Conservation (phyloP, 2,797 vertebrate species). For the Taeniopygia guttata region DNA sequence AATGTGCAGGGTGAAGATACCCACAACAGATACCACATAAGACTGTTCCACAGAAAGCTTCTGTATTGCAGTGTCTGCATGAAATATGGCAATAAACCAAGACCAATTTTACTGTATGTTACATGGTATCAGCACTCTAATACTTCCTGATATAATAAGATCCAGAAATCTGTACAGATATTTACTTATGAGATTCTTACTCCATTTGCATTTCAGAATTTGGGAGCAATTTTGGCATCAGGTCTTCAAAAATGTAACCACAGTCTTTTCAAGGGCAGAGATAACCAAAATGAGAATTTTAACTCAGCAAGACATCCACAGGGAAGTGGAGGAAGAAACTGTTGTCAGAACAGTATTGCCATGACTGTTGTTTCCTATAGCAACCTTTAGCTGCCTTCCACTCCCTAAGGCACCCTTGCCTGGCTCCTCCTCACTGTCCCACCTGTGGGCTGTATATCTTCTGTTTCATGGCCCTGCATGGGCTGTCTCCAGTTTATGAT, state of each 20-base stretch:
- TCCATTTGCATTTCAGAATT: neutral
- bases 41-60: neutral
- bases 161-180: neutral
- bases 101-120: neutral
- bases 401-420: neutral
- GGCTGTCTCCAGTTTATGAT: neutral
- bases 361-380: neutral
- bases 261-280: neutral
- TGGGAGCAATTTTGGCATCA: neutral
- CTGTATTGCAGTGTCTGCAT: neutral
- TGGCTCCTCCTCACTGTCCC: neutral
- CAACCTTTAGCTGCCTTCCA: neutral
- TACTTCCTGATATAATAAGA: neutral
- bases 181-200: neutral
- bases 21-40: neutral
- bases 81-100: neutral
- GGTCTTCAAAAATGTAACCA: neutral
- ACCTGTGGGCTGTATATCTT: neutral
- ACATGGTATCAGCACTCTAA: neutral
- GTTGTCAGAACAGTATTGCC: neutral
- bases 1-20: neutral
- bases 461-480: neutral
- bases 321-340: neutral
- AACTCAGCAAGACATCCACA: neutral
- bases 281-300: neutral